Evolutionary conservation across 2,113 vertebrate species (phyloP), one percentile per base, ranked within the genome.

Genomic region (Sander lucioperca): DNA sequence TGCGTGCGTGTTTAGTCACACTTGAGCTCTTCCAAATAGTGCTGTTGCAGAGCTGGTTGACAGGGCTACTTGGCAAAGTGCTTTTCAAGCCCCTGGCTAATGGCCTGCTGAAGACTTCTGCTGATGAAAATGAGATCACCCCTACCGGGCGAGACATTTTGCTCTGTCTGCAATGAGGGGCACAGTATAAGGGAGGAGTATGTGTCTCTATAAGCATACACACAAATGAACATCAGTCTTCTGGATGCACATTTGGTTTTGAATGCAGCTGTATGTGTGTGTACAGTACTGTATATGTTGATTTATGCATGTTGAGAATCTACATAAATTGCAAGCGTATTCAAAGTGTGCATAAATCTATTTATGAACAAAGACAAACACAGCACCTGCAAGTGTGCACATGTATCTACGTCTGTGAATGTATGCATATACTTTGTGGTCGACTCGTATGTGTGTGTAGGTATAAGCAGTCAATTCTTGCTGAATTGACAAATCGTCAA

Each of bases 1-100:
- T 27, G 61, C 45, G 65, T 39, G 47, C 14, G 56, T 66, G 58
- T 85, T 47, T 82, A 67, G 76, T 89, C 81, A 88, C 84, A 85
- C 80, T 69, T 58, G 80, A 77, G 73, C 79, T 78, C 62, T 81
- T 76, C 50, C 61, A 77, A 77, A 77, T 80, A 77, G 58, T 56
- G 70, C 27, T 47, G 70, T 30, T 62, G 69, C 39, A 7, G 62
- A 30, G 66, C 68, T 8, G 77, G 47, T 66, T 72, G 86, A 87
- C 82, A 82, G 45, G 72, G 77, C 68, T 80, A 58, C 78, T 89
- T 86, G 80, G 84, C 71, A 86, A 86, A 90, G 86, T 87, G 88
- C 67, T 84, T 86, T 90, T 85, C 23, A 83, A 76, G 72, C 66
- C 72, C 10, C 84, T 33, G 76, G 86, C 88, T 87, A 89, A 89